Base-by-base conservation (phyloP, 2,888 invertebrate genomes). In the Stegophylla sp. region DNA sequence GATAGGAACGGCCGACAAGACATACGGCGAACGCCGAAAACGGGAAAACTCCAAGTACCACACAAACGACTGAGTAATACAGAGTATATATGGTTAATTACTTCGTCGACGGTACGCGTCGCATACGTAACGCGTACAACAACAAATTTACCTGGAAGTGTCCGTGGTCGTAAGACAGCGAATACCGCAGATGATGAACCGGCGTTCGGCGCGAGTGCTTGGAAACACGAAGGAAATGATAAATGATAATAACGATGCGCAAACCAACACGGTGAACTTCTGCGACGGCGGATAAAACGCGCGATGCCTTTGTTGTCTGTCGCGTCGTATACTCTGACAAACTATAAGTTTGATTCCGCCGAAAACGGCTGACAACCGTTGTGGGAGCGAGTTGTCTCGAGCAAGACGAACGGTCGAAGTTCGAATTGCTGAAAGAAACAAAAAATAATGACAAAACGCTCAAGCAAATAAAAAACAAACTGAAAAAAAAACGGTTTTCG, bases 401-500 rank as follows among this genome's bases (percentile, higher is more conserved):
- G n/a, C 1, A 28, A 1, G 23, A 20, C 66, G 7, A 34, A 1
- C 10, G 45, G 9, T 23, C 45, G 45, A 3, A 1, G 7, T 17
- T 15, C 26, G 45, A 9, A 2, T 12, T 28, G 51, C 51, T 15
- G 26, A 23, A 20, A 67, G 26, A 45, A 45, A 23, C 5, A 20
- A 20, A 15, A 43, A 15, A 43, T 13, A 45, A n/a, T n/a, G n/a
- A n/a, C n/a, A n/a, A n/a, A n/a, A n/a, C n/a, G n/a, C n/a, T n/a
- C n/a, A n/a, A n/a, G n/a, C n/a, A n/a, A n/a, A n/a, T n/a, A n/a
- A 34, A 34, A 72, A 69, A 53, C 12, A n/a, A 28, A 56, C 34
- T 59, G 23, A 45, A 61, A 23, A 51, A 51, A 75, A 43, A 76
- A 76, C 75, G 34, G 64, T 66, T 43, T 23, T 10, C 43, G 64